Conservation (phyloP, 2,113 vertebrate genomes). For the Prolemur simus region DNA sequence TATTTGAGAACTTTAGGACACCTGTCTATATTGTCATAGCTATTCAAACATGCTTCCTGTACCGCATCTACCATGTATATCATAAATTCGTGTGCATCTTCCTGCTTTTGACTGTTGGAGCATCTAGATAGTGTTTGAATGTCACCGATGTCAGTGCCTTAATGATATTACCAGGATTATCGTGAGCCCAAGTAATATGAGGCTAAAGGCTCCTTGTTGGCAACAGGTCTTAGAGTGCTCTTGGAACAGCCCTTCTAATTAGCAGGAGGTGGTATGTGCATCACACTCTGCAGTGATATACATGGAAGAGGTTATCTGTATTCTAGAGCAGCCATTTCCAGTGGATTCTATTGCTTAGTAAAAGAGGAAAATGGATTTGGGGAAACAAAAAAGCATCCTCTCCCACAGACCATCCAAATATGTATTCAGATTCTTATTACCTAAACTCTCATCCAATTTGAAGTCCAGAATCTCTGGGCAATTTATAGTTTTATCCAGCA, state of each 20-base stretch:
- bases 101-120: constrained; percentile 92
- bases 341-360: neutral
- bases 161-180: neutral
- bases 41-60: constrained; percentile 93
- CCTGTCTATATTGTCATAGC: constrained; percentile 51
- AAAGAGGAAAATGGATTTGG: neutral
- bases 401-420: neutral
- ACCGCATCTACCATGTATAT: constrained; percentile 92
- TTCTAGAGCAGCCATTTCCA: neutral
- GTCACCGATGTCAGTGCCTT: neutral
- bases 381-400: neutral
- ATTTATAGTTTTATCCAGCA: neutral
- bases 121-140: constrained; percentile 85
- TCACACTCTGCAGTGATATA: neutral
- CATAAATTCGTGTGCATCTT: constrained; percentile 88
- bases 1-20: neutral
- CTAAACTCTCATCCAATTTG: neutral
- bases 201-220: neutral
- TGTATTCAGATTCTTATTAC: neutral
- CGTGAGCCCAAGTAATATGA: neutral
- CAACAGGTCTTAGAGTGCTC: neutral
- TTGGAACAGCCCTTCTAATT: neutral
- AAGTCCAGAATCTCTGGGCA: neutral
- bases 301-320: neutral
- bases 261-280: neutral